Evolutionary conservation across 2,888 invertebrate species (phyloP).

Genomic region (Octonoba sinensis): DNA sequence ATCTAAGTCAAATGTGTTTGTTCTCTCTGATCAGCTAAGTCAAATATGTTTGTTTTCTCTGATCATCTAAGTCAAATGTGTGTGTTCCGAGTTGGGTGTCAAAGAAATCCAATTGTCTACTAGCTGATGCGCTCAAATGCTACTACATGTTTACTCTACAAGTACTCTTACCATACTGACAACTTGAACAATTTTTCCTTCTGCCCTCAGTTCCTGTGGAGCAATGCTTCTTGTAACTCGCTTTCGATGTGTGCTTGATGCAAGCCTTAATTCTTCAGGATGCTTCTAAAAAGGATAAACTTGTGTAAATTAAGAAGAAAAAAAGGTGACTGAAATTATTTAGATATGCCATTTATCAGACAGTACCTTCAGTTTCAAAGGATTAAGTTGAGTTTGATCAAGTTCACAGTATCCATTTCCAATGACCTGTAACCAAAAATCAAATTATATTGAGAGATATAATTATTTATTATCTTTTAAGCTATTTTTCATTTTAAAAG

Average conservation of each 20-base stretch:
- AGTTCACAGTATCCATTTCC: slow-evolving; percentile 70
- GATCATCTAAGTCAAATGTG: too few species aligned
- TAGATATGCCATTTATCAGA: too few species aligned
- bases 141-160: not conserved
- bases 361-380: slow-evolving; percentile 73
- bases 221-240: slow-evolving; percentile 28
- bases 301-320: not conserved
- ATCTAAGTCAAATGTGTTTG: too few species aligned
- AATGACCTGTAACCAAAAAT: slow-evolving; percentile 40
- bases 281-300: slow-evolving; percentile 25
- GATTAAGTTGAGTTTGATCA: slow-evolving; percentile 77
- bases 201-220: slow-evolving; percentile 70
- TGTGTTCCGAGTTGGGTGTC: too few species aligned
- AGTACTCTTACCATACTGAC: slow-evolving; percentile 78
- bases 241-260: slow-evolving; percentile 26
- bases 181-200: slow-evolving; percentile 80
- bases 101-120: too few species aligned
- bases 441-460: not conserved
- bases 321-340: not conserved
- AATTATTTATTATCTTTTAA: not conserved
- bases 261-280: slow-evolving; percentile 47
- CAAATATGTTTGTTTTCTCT: too few species aligned
- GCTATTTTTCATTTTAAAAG: not conserved
- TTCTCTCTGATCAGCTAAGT: too few species aligned
- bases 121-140: not conserved